Evolutionary conservation across 2,888 invertebrate species (phyloP).

Genomic region (Anodontia alba): DNA sequence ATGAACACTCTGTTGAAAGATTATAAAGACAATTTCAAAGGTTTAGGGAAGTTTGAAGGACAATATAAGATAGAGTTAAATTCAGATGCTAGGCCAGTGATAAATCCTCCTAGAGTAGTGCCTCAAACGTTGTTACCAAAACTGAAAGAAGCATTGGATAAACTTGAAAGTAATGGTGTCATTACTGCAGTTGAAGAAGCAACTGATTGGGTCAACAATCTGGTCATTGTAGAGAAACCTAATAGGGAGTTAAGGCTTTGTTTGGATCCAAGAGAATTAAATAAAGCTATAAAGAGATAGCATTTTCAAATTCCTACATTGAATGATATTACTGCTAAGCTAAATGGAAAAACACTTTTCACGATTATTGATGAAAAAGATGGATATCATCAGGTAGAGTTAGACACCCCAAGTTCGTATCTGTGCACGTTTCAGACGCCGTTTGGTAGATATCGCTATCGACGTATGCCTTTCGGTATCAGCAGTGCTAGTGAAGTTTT

Average conservation of each 20-base stretch:
- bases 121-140: too few relatives aligned
- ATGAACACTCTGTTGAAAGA: too few relatives aligned
- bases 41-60: too few relatives aligned
- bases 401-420: constrained; percentile 21
- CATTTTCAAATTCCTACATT: constrained; percentile 62
- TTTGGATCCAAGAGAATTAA: constrained; percentile 61
- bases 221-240: constrained; percentile 52
- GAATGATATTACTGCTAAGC: constrained; percentile 61
- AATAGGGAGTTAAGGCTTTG: constrained; percentile 65
- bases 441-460: constrained; percentile 27
- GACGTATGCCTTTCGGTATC: constrained; percentile 36
- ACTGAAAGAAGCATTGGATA: constrained; percentile 54
- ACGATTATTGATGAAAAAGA: constrained; percentile 40
- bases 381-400: constrained; percentile 23
- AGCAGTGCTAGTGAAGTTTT: constrained; percentile 62
- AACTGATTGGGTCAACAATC: constrained; percentile 67
- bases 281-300: constrained; percentile 52
- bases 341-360: constrained; percentile 63
- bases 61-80: too few relatives aligned
- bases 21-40: too few relatives aligned
- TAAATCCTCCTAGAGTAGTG: too few relatives aligned
- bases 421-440: constrained; percentile 33
- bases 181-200: constrained; percentile 56
- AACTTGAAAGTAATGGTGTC: constrained; percentile 62
- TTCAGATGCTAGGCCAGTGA: too few relatives aligned